Evolutionary conservation across 2,888 invertebrate species (phyloP).

Genomic region (Mystacides longicornis): DNA sequence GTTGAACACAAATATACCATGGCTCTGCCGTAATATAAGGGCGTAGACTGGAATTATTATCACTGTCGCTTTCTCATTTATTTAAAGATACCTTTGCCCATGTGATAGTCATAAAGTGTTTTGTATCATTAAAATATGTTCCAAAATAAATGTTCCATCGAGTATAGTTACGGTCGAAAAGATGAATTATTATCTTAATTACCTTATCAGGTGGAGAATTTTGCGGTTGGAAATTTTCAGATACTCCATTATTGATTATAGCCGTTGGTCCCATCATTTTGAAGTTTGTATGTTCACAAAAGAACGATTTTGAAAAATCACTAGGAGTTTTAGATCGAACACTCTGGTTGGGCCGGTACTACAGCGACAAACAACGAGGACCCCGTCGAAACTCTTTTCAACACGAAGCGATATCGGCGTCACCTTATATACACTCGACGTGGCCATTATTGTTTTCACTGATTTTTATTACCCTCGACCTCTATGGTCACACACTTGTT

Average conservation of each 20-base stretch:
- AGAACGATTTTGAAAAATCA: neutral
- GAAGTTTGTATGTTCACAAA: neutral
- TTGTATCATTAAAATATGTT: too few relatives aligned
- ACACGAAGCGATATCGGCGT: neutral
- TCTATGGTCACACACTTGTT: neutral
- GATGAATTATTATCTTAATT: too few relatives aligned
- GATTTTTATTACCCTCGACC: conserved; percentile 12
- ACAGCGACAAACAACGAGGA: neutral
- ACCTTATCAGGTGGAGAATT: conserved; percentile 22
- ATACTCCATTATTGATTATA: conserved; percentile 8
- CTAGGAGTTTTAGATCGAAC: neutral
- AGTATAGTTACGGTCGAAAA: too few relatives aligned
- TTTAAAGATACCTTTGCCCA: too few relatives aligned
- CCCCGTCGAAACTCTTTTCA: neutral
- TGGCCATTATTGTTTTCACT: conserved; percentile 2
- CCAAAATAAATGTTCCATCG: too few relatives aligned
- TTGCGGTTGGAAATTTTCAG: neutral
- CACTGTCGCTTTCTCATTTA: too few relatives aligned
- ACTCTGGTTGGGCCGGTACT: neutral
- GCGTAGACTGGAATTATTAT: too few relatives aligned
- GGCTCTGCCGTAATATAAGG: too few relatives aligned
- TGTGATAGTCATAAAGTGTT: too few relatives aligned
- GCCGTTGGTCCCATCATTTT: conserved; percentile 21
- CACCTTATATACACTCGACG: neutral
- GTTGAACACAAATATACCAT: too few relatives aligned